Evolutionary conservation across 2,113 vertebrate species (phyloP).

Genomic region (Sinocyclocheilus anshuiensis): DNA sequence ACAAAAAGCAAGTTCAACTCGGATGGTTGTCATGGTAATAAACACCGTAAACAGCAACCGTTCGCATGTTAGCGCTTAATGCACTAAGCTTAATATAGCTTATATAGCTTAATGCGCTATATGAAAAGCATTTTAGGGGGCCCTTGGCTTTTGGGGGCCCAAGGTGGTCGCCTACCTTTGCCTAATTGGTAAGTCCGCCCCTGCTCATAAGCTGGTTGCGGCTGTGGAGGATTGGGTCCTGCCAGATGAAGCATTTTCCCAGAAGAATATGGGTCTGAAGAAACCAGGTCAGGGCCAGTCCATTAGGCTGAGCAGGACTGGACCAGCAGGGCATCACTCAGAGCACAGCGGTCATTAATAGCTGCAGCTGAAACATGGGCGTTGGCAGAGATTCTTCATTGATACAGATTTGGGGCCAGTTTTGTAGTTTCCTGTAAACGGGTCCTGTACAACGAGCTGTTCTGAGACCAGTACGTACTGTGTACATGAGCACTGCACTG

Average conservation of each 20-base stretch:
- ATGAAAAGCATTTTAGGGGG: too few relatives aligned
- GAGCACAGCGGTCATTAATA: constrained; percentile 50
- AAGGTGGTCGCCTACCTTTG: too few relatives aligned
- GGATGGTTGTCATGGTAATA: too few relatives aligned
- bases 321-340: constrained; percentile 51
- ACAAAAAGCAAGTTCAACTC: too few relatives aligned
- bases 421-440: constrained; percentile 6
- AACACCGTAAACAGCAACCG: too few relatives aligned
- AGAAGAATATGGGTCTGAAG: constrained; percentile 38
- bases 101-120: too few relatives aligned
- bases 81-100: too few relatives aligned
- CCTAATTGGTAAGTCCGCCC: too few relatives aligned
- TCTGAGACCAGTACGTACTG: neutral
- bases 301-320: constrained; percentile 49
- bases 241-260: constrained; percentile 59
- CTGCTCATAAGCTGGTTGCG: constrained; percentile 27
- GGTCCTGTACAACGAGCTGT: neutral
- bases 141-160: too few relatives aligned
- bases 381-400: constrained; percentile 24
- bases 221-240: constrained; percentile 45
- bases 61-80: too few relatives aligned
- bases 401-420: constrained; percentile 7
- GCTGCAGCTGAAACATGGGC: constrained; percentile 35
- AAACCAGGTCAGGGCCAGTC: constrained; percentile 47
- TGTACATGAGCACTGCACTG: neutral